A percentile compares a stretch with the other conserved stretches of the same genome.
phyloP scores from a whole-genome alignment of 2,113 vertebrate species.

The Sebastes fasciatus region DNA sequence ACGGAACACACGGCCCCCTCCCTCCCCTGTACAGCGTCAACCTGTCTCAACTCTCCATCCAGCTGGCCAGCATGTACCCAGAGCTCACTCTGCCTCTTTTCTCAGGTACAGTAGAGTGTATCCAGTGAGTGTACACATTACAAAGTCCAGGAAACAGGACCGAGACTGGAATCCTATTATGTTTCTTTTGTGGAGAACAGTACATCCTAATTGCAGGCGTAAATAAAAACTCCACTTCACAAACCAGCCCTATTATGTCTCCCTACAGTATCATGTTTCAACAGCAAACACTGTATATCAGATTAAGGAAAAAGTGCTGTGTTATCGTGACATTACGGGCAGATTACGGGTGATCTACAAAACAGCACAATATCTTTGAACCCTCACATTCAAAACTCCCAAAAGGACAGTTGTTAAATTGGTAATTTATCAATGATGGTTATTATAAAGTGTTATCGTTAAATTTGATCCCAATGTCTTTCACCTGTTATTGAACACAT shows the following conservation, averaged over 20 bases:
- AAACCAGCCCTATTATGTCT: neutral
- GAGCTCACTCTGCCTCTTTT: constrained; percentile 98
- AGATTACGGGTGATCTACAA: neutral
- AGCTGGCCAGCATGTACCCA: constrained; percentile 97
- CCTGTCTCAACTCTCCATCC: constrained; percentile 91
- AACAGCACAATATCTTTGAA: neutral
- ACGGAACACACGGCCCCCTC: constrained; percentile 93
- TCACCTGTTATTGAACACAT: neutral
- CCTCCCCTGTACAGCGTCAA: constrained; percentile 97
- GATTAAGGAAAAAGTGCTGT: neutral
- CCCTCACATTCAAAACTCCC: neutral
- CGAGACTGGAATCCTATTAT: neutral
- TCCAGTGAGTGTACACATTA: neutral
- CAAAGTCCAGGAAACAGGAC: too few species aligned
- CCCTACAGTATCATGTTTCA: neutral
- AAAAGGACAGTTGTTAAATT: neutral
- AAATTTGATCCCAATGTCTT: neutral
- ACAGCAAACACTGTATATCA: neutral
- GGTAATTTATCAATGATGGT: too few species aligned
- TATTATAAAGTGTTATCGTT: neutral
- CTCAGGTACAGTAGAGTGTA: constrained; percentile 87
- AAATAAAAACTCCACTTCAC: neutral
- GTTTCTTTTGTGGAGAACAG: neutral
- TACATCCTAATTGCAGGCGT: neutral
- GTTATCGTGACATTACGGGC: neutral